Percentiles rank a stretch among this genome's conserved stretches.
Conservation (phyloP, 2,113 vertebrate species). For the Burhinus oedicnemus region DNA sequence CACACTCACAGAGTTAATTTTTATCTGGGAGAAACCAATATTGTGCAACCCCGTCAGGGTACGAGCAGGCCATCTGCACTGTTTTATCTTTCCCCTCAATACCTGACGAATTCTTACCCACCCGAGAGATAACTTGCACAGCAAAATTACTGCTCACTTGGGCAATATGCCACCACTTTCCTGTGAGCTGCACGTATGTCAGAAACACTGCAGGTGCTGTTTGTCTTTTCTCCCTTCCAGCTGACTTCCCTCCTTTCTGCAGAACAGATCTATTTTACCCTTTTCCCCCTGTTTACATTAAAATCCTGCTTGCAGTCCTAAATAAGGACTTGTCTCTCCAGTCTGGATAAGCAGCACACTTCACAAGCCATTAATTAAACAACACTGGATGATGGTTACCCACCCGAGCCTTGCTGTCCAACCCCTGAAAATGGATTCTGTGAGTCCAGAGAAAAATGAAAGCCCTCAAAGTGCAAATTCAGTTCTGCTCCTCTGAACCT, state of each 20-base stretch:
- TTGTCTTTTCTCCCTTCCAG: background rate
- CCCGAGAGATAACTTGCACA: background rate
- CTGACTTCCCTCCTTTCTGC: background rate
- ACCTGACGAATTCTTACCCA: constrained; percentile 14
- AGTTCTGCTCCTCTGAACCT: background rate
- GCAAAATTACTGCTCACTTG: background rate
- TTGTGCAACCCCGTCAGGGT: background rate
- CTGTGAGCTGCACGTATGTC: background rate
- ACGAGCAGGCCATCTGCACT: background rate
- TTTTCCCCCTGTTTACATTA: background rate
- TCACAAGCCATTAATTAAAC: background rate
- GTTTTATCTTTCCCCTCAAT: constrained; percentile 19
- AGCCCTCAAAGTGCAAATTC: background rate
- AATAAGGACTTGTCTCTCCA: background rate
- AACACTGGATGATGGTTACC: background rate
- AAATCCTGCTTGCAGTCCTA: background rate
- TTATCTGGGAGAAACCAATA: constrained; percentile 47
- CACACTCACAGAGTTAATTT: background rate
- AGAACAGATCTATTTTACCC: background rate
- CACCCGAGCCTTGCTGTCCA: background rate
- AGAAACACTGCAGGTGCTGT: background rate
- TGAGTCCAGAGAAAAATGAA: background rate
- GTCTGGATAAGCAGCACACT: background rate
- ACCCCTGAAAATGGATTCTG: background rate
- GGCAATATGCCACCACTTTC: background rate